Evolutionary conservation across 2,797 vertebrate species (phyloP).

Genomic region (Kryptopterus vitreolus): DNA sequence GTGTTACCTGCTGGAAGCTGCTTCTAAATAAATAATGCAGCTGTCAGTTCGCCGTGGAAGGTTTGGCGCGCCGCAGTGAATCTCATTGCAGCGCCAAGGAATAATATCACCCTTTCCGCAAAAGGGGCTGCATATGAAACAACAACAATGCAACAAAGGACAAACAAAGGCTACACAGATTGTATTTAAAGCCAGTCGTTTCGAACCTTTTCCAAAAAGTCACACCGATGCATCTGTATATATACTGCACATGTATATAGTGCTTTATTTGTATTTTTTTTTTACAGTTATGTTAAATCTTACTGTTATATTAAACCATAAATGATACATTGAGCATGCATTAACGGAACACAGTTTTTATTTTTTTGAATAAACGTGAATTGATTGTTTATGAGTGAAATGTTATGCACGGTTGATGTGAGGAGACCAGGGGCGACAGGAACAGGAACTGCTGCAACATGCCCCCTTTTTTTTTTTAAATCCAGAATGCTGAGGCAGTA

Average conservation of each 20-base stretch:
- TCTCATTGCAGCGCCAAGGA: neutral
- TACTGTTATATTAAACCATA: no score
- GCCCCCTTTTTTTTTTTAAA: neutral
- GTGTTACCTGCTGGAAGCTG: conserved; percentile 4
- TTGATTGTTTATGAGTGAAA: neutral
- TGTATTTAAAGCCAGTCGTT: no score
- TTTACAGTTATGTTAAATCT: no score
- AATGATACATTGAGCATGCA: no score
- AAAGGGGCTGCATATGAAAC: no score
- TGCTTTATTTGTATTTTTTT: no score
- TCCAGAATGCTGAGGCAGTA: conserved; percentile 20
- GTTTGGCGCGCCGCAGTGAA: neutral
- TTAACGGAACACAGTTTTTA: neutral
- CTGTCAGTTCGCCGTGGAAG: neutral
- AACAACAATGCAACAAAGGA: no score
- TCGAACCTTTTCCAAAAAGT: no score
- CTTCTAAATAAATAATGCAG: conserved; percentile 27
- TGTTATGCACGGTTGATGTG: neutral
- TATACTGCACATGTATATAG: no score
- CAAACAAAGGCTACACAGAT: no score
- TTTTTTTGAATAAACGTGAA: neutral
- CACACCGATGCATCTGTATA: no score
- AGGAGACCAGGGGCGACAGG: neutral
- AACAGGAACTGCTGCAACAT: conserved; percentile 21
- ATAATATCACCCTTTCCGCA: neutral